phyloP scores from a whole-genome alignment of 2,797 vertebrate genomes.

The Sebastes melanostomus region DNA sequence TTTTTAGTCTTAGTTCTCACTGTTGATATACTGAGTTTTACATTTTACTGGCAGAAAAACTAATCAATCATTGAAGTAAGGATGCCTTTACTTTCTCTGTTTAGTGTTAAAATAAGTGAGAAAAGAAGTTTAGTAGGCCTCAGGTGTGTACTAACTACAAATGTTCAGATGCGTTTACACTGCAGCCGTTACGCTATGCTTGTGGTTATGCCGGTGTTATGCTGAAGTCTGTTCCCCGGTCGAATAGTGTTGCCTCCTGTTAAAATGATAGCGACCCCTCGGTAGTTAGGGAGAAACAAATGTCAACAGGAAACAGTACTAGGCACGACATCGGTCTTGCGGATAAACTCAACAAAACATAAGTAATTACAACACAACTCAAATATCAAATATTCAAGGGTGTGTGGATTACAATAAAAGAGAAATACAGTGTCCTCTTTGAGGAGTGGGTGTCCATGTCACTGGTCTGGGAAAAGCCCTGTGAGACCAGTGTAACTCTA shows the following conservation, averaged over 20 bases:
- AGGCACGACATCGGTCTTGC: background rate
- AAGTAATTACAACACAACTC: slow-evolving; percentile 9
- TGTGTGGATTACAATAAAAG: background rate
- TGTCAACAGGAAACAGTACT: rapidly evolving
- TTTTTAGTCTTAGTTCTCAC: background rate
- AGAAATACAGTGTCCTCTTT: slow-evolving; percentile 37
- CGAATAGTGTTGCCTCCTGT: too few relatives aligned
- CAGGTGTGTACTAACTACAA: slow-evolving; percentile 26
- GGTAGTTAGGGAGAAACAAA: too few relatives aligned
- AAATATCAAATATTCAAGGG: slow-evolving; percentile 12
- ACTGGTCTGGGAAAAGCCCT: slow-evolving; percentile 29
- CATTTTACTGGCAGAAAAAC: background rate
- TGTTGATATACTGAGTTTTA: background rate
- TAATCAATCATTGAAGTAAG: background rate
- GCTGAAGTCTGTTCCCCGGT: too few relatives aligned
- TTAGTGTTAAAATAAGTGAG: background rate
- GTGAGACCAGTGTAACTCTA: slow-evolving; percentile 45
- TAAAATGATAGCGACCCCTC: too few relatives aligned
- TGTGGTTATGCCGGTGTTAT: background rate
- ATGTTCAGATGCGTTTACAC: slow-evolving; percentile 34
- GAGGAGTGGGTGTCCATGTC: slow-evolving; percentile 36
- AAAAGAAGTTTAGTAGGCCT: slow-evolving; percentile 8
- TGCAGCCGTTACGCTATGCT: background rate
- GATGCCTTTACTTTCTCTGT: background rate
- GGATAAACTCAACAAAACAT: slow-evolving; percentile 11